Evolutionary conservation across 2,113 vertebrate species (phyloP).

Genomic region (Salvelinus alpinus): DNA sequence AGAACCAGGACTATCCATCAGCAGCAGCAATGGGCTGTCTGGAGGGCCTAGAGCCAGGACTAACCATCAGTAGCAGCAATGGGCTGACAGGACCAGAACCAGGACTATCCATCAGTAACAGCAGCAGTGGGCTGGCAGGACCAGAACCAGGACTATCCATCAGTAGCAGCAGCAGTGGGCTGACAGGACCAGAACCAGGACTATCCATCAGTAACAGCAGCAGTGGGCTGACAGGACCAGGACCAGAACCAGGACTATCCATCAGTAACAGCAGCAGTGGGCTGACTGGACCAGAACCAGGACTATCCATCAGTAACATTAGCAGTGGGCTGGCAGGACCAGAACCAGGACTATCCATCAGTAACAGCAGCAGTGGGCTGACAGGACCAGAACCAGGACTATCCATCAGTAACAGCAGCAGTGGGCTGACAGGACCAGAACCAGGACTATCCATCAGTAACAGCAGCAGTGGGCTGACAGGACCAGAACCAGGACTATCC

Average conservation of each 20-base stretch:
- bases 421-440: conserved; percentile 58
- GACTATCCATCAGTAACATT: conserved; percentile 81
- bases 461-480: conserved; percentile 81
- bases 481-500: conserved; percentile 73
- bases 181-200: conserved; percentile 54
- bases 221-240: conserved; percentile 58
- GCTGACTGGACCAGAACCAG: conserved; percentile 51
- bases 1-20: conserved; percentile 79
- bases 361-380: conserved; percentile 78
- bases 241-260: conserved; percentile 79
- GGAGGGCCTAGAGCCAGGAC: conserved; percentile 57
- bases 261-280: conserved; percentile 80
- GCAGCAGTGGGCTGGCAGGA: conserved; percentile 58
- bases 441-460: conserved; percentile 82
- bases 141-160: conserved; percentile 79
- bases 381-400: conserved; percentile 48
- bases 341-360: conserved; percentile 81
- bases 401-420: conserved; percentile 79
- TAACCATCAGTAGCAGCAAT: conserved; percentile 86
- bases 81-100: conserved; percentile 59
- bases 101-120: conserved; percentile 81
- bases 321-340: conserved; percentile 59
- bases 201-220: conserved; percentile 80
- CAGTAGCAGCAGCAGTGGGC: conserved; percentile 77
- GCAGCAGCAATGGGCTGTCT: conserved; percentile 56